Conservation (phyloP, 2,888 invertebrate genomes). For the Ommatoiulus sabulosus region DNA sequence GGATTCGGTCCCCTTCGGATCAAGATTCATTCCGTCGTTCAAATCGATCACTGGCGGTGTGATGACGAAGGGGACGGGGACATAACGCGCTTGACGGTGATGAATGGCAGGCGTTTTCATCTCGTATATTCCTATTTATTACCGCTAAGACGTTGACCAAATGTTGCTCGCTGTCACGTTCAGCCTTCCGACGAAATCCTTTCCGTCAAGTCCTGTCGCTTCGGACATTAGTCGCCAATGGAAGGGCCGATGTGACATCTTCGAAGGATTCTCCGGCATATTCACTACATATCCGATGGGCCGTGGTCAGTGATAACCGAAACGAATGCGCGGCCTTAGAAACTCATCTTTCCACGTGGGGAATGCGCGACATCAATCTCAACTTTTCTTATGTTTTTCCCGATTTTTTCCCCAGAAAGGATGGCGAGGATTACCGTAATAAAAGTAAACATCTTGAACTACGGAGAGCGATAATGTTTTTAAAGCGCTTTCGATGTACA, state of each 20-base stretch:
- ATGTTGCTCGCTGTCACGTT: neutral
- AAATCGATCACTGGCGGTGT: neutral
- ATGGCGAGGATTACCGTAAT: too few species aligned
- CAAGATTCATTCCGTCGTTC: neutral
- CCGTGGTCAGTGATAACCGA: neutral
- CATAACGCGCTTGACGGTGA: slow-evolving; percentile 13
- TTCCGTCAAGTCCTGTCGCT: neutral
- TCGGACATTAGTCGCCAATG: neutral
- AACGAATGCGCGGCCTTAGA: neutral
- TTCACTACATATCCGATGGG: neutral
- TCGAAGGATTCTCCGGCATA: neutral
- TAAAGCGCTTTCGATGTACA: too few species aligned
- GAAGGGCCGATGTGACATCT: neutral
- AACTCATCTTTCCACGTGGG: neutral
- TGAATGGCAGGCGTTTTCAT: neutral
- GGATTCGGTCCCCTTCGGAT: slow-evolving; percentile 7
- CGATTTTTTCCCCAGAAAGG: too few species aligned
- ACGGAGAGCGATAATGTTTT: too few species aligned
- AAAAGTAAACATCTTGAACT: too few species aligned
- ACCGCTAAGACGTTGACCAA: slow-evolving; percentile 12
- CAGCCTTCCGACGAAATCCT: neutral
- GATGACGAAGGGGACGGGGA: neutral
- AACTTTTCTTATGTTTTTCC: neutral
- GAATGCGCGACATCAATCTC: neutral
- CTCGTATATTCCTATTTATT: slow-evolving; percentile 26